Percentiles rank a stretch among this genome's conserved stretches.
Evolutionary conservation across 2,888 invertebrate genomes (phyloP).

Genomic region (Calliphora vomitoria): DNA sequence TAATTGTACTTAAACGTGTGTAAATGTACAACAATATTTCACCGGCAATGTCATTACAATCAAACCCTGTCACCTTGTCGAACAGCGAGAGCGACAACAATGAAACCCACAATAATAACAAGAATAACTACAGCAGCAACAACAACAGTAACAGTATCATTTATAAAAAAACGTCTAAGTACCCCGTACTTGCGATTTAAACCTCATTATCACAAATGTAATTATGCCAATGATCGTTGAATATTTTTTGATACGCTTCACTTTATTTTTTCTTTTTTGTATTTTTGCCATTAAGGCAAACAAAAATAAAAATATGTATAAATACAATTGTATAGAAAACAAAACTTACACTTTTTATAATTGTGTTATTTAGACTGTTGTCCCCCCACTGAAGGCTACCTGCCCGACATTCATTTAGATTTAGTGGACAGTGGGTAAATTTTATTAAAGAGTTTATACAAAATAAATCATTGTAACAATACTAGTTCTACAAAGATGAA

Average conservation of each 20-base stretch:
- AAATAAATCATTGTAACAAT: too few relatives aligned
- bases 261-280: not conserved
- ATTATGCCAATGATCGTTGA: conserved; percentile 67
- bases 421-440: not conserved
- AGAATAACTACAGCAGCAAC: conserved; percentile 9
- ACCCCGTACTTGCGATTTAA: not conserved
- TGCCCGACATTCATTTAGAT: not conserved
- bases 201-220: conserved; percentile 43
- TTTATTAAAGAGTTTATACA: too few relatives aligned
- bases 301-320: not conserved
- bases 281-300: conserved; percentile 14
- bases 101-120: conserved; percentile 14
- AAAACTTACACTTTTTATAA: conserved; percentile 65
- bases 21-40: conserved; percentile 53
- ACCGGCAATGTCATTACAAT: conserved; percentile 51
- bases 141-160: conserved; percentile 33
- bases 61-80: conserved; percentile 45
- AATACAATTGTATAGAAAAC: conserved; percentile 32
- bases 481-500: too few relatives aligned
- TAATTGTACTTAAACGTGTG: conserved; percentile 45
- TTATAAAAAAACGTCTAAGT: not conserved
- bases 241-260: conserved; percentile 21
- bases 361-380: conserved; percentile 26
- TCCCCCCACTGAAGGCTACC: not conserved
- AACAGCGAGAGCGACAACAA: conserved; percentile 30